Percentiles rank a stretch among this genome's conserved stretches.
phyloP scores from a whole-genome alignment of 2,888 invertebrate genomes.

The Melinaea menophilus region DNA sequence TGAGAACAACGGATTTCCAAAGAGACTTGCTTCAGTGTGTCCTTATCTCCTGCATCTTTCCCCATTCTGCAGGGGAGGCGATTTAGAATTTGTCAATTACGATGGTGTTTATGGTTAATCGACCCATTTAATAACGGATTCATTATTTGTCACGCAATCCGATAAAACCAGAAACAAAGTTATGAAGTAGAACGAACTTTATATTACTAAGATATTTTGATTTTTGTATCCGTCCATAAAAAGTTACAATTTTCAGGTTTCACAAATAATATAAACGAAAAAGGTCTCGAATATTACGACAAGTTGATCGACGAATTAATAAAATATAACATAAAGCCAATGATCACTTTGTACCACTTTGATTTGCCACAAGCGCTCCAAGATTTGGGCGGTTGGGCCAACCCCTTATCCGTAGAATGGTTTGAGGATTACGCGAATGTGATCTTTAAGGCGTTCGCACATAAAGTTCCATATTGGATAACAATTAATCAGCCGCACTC shows the following conservation, averaged over 20 bases:
- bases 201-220: no score
- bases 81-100: no score
- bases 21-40: no score
- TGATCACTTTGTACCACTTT: conserved; percentile 58
- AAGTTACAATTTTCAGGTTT: conserved; percentile 44
- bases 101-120: no score
- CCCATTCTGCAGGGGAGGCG: no score
- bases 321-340: conserved; percentile 54
- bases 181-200: no score
- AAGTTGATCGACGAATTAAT: conserved; percentile 71
- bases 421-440: conserved; percentile 70
- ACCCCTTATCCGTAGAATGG: conserved; percentile 52
- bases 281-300: conserved; percentile 74
- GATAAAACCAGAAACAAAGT: no score
- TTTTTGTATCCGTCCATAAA: background rate
- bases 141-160: no score
- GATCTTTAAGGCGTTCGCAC: conserved; percentile 62
- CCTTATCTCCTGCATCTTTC: no score
- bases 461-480: conserved; percentile 76
- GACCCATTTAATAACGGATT: no score
- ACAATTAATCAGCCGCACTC: conserved; percentile 79
- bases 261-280: conserved; percentile 54
- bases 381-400: conserved; percentile 60
- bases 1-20: no score
- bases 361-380: conserved; percentile 58